These are phyloP conservation scores for Chrysolina oricalcia DNA, from an alignment of 2,888 invertebrate genomes.

Conservation along the genomic window DNA sequence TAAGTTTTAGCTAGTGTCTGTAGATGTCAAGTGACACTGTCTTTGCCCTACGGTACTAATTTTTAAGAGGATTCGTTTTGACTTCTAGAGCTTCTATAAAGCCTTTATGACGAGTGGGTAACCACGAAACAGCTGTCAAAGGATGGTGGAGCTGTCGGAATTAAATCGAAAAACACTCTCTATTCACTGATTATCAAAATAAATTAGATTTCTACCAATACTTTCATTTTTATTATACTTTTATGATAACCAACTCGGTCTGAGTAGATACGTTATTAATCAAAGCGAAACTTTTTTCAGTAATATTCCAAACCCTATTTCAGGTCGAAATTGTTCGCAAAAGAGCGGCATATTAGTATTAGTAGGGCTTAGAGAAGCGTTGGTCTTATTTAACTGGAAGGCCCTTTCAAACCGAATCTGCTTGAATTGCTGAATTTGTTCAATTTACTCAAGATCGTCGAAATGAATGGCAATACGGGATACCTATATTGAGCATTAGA, in stretches of 20 bases:
- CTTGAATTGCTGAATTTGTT: conserved; percentile 7
- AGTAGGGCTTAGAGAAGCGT: background rate
- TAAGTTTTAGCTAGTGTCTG: too few species aligned
- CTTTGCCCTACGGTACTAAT: too few species aligned
- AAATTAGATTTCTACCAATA: too few species aligned
- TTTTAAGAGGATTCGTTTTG: too few species aligned
- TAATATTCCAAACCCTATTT: background rate
- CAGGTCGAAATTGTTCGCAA: background rate
- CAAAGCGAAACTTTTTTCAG: background rate
- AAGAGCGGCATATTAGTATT: background rate
- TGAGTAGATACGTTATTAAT: background rate
- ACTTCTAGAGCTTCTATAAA: too few species aligned
- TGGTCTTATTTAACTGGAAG: conserved; percentile 8
- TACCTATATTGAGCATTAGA: conserved; percentile 1
- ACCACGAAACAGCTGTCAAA: too few species aligned
- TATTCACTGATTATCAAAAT: too few species aligned
- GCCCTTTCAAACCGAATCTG: background rate
- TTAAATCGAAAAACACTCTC: too few species aligned
- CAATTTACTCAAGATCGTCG: conserved; percentile 3
- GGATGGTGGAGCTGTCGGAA: too few species aligned
- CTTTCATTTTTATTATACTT: too few species aligned
- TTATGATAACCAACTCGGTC: background rate
- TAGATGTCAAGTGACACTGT: too few species aligned
- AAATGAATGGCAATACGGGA: conserved; percentile 8
- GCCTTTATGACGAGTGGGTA: too few species aligned